Evolutionary conservation across 2,113 vertebrate genomes (phyloP), one percentile per base, ranked within the genome.

Genomic region (Cromileptes altivelis): DNA sequence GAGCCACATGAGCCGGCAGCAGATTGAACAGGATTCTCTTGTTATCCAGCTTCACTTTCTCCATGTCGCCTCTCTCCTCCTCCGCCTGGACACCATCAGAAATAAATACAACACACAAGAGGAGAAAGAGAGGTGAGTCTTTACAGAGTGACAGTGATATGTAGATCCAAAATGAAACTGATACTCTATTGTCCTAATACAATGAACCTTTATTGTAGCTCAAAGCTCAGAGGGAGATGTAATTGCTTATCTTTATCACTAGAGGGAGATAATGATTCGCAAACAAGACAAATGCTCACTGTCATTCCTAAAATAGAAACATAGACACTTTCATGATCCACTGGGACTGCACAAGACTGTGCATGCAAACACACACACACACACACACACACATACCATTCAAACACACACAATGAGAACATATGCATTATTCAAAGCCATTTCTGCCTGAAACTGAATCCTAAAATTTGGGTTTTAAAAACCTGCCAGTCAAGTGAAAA

Each of bases 21-120:
- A 99, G 94, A 91, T 99, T 99, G 93, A 99, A 99, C 80, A 99
- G 96, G 92, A 99, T 99, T 91, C 98, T 95, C 92, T 98, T 99
- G 89, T 99, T 99, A 92, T 99, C 98, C 92, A 99, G 91, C 89
- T 99, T 99, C 73, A 99, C 98, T 82, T 95, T 96, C 84, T 99
- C 98, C 98, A 99, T 99, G 93, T 99, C 98, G 6, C 96, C 96
- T 78, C 97, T 95, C 83, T 99, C 98, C 91, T 99, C 98, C 95
- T 98, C 98, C 33, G 98, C 98, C 98, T 99, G 85, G 25, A 88
- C 9, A 33, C 14, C 14, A 42, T 17, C 45, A 60, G 15, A 25
- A 70, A 78, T 15, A 45, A 1, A 81, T 67, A 82, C 49, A 56
- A 81, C 19, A 81, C 21, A 85, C 33, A 42, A 12, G 57, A 1